Evolutionary conservation across 2,113 vertebrate species (phyloP).

Genomic region (Globicephala melas): DNA sequence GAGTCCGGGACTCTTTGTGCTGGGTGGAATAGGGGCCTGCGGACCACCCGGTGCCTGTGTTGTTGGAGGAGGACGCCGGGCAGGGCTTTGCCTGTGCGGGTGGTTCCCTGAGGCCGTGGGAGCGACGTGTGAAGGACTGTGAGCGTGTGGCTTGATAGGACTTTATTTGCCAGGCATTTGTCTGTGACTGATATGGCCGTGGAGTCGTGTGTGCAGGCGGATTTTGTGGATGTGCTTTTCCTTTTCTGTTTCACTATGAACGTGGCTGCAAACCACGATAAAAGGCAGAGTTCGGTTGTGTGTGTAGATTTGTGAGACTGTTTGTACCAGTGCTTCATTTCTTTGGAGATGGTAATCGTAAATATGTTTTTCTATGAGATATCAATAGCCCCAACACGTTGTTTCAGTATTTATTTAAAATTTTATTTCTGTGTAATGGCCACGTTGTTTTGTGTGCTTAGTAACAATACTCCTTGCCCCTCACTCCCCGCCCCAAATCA

Average conservation of each 20-base stretch:
- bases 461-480: background rate
- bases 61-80: background rate
- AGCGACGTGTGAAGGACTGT: background rate
- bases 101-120: background rate
- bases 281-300: background rate
- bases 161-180: background rate
- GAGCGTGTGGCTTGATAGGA: background rate
- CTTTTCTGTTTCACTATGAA: background rate
- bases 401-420: background rate
- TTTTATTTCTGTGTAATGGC: background rate
- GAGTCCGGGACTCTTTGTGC: background rate
- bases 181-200: background rate
- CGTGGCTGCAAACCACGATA: background rate
- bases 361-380: background rate
- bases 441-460: background rate
- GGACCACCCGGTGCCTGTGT: background rate
- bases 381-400: background rate
- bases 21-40: background rate
- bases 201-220: background rate
- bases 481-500: background rate
- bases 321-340: background rate
- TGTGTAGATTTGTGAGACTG: background rate
- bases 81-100: background rate
- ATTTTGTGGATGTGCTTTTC: background rate
- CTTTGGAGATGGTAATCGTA: background rate